Evolutionary conservation across 2,888 invertebrate genomes (phyloP).

Genomic region (Auanema freiburgensis): DNA sequence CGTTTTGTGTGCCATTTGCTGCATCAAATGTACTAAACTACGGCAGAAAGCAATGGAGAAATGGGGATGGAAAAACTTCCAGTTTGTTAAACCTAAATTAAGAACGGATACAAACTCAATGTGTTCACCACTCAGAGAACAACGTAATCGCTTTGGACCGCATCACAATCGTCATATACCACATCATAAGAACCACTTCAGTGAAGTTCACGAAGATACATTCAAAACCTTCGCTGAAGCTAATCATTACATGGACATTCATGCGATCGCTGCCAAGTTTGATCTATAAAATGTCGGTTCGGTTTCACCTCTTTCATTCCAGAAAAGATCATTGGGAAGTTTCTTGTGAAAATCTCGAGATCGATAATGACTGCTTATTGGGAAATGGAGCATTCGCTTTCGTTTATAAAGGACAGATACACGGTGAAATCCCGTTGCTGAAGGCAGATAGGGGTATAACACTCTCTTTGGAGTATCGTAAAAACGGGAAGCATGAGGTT

Average conservation of each 20-base stretch:
- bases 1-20: slow-evolving; percentile 31
- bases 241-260: slow-evolving; percentile 43
- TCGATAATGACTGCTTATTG: slow-evolving; percentile 45
- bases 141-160: no score
- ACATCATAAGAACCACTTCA: not conserved
- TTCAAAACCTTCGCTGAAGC: slow-evolving; percentile 26
- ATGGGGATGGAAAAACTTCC: slow-evolving; percentile 8
- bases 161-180: no score
- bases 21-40: slow-evolving; percentile 30
- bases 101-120: slow-evolving; percentile 5
- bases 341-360: slow-evolving; percentile 33
- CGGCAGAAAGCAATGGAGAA: slow-evolving; percentile 12
- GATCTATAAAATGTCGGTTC: not conserved
- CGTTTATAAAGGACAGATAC: slow-evolving; percentile 36
- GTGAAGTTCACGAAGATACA: slow-evolving; percentile 1
- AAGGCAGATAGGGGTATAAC: slow-evolving; percentile 29
- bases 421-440: slow-evolving; percentile 32
- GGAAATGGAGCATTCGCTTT: slow-evolving; percentile 55
- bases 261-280: slow-evolving; percentile 31
- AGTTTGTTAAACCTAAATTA: not conserved
- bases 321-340: slow-evolving; percentile 53
- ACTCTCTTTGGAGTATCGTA: slow-evolving; percentile 27
- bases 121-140: slow-evolving; percentile 4
- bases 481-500: slow-evolving; percentile 31
- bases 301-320: slow-evolving; percentile 8